Evolutionary conservation across 2,113 vertebrate species (phyloP).

Genomic region (Amblyopsis rosae): DNA sequence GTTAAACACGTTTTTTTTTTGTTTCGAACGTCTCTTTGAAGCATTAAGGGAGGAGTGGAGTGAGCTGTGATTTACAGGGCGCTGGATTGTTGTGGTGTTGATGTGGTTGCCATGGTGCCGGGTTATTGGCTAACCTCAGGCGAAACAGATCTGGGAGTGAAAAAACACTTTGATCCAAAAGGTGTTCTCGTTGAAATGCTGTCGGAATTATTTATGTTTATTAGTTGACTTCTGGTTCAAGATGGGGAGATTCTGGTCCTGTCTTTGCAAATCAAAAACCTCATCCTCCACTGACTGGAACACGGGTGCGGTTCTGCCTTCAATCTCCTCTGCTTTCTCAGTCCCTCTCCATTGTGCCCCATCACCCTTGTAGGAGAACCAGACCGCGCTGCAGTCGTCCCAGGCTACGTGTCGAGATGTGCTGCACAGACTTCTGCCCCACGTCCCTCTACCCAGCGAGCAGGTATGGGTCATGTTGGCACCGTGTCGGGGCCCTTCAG

Average conservation of each 20-base stretch:
- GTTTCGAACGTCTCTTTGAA: conserved; percentile 22
- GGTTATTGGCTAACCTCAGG: neutral
- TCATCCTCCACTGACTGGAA: neutral
- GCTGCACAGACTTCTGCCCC: conserved; percentile 89
- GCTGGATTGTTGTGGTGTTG: neutral
- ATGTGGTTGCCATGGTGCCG: conserved; percentile 23
- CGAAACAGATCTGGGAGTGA: conserved; percentile 16
- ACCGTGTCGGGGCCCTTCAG: neutral
- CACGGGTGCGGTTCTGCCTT: neutral
- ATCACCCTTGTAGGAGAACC: conserved; percentile 82
- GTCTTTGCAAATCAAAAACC: conserved; percentile 14
- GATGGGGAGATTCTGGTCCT: conserved; percentile 4
- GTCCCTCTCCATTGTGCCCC: conserved; percentile 6
- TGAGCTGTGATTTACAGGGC: conserved; percentile 1
- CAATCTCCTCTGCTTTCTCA: conserved; percentile 1
- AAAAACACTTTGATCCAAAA: conserved; percentile 8
- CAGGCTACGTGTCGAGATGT: conserved; percentile 84
- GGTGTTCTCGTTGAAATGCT: neutral
- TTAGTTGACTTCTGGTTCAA: conserved; percentile 16
- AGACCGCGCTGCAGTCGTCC: conserved; percentile 76
- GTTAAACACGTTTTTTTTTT: conserved; percentile 25
- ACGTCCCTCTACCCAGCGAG: conserved; percentile 83
- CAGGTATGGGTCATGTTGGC: conserved; percentile 64
- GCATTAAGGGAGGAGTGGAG: too few relatives aligned
- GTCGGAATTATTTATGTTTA: neutral